Evolutionary conservation across 2,888 invertebrate species (phyloP), one percentile per base, ranked within the genome.

Genomic region (Eurois occulta): DNA sequence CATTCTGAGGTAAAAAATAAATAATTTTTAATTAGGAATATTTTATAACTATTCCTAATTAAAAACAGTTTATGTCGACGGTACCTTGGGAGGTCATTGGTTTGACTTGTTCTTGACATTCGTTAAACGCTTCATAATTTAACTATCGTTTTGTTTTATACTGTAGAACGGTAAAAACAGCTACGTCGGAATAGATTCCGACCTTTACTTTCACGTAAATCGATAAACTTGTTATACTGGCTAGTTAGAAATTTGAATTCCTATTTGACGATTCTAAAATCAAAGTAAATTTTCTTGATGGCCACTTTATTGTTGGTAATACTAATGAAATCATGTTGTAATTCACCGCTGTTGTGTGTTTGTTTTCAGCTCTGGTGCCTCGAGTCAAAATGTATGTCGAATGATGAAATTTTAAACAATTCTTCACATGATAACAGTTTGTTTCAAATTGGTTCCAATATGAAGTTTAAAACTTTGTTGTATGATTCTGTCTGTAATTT

Each of bases 191-290:
- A 75, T 79, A 68, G 55, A 80, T 80, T 70, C 43, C 32, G 46
- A 66, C 79, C 67, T 83, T 55, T 67, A 68, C n/a, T 58, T 60
- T 46, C 68, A 43, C 24, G 43, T 75, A 18, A 73, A 83, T 84
- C 80, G 80, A 84, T 80, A 60, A 76, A 76, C 65, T 73, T 65
- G 48, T 64, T 73, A 69, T 32, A 83, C 60, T 41, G 65, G 65
- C 65, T 58, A 72, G 60, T 71, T 73, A n/a, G 48, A 77, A 80
- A 52, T 41, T 68, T 0, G 24, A 68, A 80, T 68, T 77, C 58
- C 21, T 73, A 72, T 60, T 58, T 41, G 41, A 65, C 11, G 21
- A 35, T 80, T 72, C 43, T n/a, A 73, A 67, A 69, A 46, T 55
- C 38, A 55, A 75, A 66, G 8, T 70, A 13, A 46, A 24, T 46